These are phyloP conservation scores for Agonopterix alstromeriana DNA, from an alignment of 2,888 invertebrate genomes.

Conservation along the genomic window DNA sequence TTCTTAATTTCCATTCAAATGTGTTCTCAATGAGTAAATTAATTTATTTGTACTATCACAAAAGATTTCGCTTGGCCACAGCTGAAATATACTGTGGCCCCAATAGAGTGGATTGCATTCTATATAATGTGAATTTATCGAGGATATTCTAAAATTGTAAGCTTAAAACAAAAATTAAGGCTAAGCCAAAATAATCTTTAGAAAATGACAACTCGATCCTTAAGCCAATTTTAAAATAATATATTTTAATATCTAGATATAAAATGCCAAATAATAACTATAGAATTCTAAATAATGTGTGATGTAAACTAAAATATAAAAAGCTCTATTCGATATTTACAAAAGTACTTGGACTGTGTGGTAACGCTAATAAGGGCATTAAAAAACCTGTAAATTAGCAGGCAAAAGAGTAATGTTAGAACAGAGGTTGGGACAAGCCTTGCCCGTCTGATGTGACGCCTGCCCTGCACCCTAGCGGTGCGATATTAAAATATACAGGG, in stretches of 20 bases:
- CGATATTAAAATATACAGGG: too few species aligned
- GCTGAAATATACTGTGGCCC: neutral
- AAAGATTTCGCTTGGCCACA: slow-evolving; percentile 32
- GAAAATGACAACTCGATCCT: slow-evolving; percentile 20
- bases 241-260: slow-evolving; percentile 32
- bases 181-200: slow-evolving; percentile 44
- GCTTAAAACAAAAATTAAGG: slow-evolving; percentile 45
- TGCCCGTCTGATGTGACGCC: neutral
- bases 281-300: slow-evolving; percentile 31
- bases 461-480: neutral
- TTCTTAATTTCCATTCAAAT: slow-evolving; percentile 24
- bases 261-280: slow-evolving; percentile 45
- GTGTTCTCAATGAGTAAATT: slow-evolving; percentile 31
- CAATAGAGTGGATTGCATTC: slow-evolving; percentile 9
- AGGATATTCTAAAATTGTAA: slow-evolving; percentile 23
- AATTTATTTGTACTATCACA: slow-evolving; percentile 71
- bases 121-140: slow-evolving; percentile 12
- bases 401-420: slow-evolving; percentile 1
- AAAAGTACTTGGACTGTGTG: slow-evolving; percentile 42
- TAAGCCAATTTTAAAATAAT: slow-evolving; percentile 43
- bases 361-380: slow-evolving; percentile 40
- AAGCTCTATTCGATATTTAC: slow-evolving; percentile 54
- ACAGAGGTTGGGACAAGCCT: neutral
- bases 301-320: slow-evolving; percentile 46
- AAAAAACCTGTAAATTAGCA: slow-evolving; percentile 16